A percentile compares a stretch with the other conserved stretches of the same genome.
Conservation (phyloP, 2,888 invertebrate genomes). For the Callimorpha dominula region DNA sequence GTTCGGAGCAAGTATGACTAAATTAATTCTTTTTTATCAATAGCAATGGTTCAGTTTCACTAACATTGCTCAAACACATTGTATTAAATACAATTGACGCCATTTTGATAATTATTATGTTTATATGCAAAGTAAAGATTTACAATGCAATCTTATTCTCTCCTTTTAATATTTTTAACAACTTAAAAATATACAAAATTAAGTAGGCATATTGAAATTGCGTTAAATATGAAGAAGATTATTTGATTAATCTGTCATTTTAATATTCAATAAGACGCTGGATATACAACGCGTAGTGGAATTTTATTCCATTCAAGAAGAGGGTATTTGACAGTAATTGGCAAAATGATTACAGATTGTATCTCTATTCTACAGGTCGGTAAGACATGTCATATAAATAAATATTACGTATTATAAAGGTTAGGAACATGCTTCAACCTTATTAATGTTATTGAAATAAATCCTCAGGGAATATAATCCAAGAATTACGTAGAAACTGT, state of each 20-base stretch:
- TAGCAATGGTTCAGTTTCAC: constrained; percentile 69
- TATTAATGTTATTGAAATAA: constrained; percentile 46
- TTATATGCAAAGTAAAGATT: constrained; percentile 77
- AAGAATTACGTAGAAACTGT: constrained; percentile 38
- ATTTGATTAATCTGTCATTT: constrained; percentile 33
- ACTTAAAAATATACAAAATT: constrained; percentile 73
- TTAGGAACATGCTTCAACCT: constrained; percentile 70
- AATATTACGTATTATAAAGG: constrained; percentile 65
- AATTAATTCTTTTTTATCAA: constrained; percentile 36
- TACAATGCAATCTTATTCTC: constrained; percentile 85
- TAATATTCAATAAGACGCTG: constrained; percentile 34
- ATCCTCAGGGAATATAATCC: constrained; percentile 42
- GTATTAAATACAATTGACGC: constrained; percentile 85
- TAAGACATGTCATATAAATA: constrained; percentile 63
- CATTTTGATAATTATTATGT: constrained; percentile 60
- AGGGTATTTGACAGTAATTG: constrained; percentile 51
- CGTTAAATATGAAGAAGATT: constrained; percentile 40
- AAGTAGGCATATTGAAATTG: constrained; percentile 45
- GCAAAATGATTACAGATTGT: constrained; percentile 51
- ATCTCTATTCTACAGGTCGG: constrained; percentile 53
- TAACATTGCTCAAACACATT: constrained; percentile 69
- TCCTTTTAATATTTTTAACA: constrained; percentile 80
- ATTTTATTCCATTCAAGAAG: constrained; percentile 70
- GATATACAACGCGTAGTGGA: constrained; percentile 56
- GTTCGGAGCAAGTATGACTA: constrained; percentile 47